A percentile compares a stretch with the other conserved stretches of the same genome.
These are phyloP conservation scores for Dasyornis broadbenti DNA, from an alignment of 2,113 vertebrate species.

Conservation along the genomic window DNA sequence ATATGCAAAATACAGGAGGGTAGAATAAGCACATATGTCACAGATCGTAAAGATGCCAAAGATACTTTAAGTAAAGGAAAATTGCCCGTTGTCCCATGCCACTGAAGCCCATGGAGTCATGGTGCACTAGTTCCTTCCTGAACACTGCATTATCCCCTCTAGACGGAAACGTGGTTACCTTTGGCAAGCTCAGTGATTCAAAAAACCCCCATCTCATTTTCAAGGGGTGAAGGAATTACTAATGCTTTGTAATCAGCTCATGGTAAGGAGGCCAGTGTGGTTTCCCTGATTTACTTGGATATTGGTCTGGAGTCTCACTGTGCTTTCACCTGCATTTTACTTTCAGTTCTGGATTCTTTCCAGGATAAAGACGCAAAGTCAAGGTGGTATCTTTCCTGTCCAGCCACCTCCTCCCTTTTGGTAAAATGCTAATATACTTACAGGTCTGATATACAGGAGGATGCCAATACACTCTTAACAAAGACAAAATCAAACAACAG, in stretches of 20 bases:
- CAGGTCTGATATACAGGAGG: not conserved
- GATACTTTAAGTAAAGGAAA: not conserved
- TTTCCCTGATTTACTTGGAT: not conserved
- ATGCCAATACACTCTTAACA: not conserved
- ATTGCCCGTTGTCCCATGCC: fast-evolving
- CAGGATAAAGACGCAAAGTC: not conserved
- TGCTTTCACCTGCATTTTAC: not conserved
- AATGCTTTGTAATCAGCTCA: not conserved
- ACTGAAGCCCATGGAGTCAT: not conserved
- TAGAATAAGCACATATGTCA: not conserved
- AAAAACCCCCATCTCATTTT: not conserved
- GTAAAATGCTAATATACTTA: not conserved
- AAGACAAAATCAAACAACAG: not conserved
- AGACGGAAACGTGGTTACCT: not conserved
- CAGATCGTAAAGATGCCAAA: not conserved
- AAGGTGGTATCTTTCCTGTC: not conserved
- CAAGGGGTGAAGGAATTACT: not conserved
- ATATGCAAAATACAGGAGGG: not conserved
- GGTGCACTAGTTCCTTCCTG: not conserved
- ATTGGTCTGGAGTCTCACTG: not conserved
- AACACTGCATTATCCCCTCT: not conserved
- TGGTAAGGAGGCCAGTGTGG: not conserved
- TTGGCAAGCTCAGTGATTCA: not conserved
- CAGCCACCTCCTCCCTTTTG: not conserved
- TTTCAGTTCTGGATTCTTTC: not conserved